Evolutionary conservation across 2,797 vertebrate species (phyloP).

Genomic region (Serranus cabrilla): DNA sequence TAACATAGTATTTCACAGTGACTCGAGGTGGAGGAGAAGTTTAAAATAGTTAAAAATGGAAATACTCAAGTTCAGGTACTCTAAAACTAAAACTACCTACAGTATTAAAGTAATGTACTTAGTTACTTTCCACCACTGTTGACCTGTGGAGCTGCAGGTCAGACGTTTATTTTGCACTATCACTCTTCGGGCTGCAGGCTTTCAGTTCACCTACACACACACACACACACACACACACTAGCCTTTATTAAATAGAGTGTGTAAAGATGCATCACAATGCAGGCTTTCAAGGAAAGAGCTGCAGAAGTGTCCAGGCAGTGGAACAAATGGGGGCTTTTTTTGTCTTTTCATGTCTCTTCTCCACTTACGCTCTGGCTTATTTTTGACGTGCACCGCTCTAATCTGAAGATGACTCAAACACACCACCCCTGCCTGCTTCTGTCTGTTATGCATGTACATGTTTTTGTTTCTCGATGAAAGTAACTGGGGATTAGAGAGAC

Average conservation of each 20-base stretch:
- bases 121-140: neutral
- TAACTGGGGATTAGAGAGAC: neutral
- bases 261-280: neutral
- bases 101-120: neutral
- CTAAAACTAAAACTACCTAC: neutral
- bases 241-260: neutral
- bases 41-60: neutral
- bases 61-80: neutral
- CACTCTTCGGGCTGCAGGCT: conserved; percentile 3
- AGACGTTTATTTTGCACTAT: conserved; percentile 11
- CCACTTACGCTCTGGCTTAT: conserved; percentile 30
- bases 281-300: neutral
- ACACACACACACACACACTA: neutral
- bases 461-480: conserved; percentile 11
- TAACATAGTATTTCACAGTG: neutral
- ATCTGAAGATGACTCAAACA: conserved; percentile 65
- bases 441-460: conserved; percentile 36
- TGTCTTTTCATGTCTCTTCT: conserved; percentile 40
- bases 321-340: conserved; percentile 9
- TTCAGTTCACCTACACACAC: neutral
- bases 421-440: conserved; percentile 47
- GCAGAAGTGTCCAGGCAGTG: conserved; percentile 3
- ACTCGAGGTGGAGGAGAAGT: neutral
- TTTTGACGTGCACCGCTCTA: conserved; percentile 55
- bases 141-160: conserved; percentile 13